Evolutionary conservation across 2,888 invertebrate genomes (phyloP).

Genomic region (Papilio elwesi): DNA sequence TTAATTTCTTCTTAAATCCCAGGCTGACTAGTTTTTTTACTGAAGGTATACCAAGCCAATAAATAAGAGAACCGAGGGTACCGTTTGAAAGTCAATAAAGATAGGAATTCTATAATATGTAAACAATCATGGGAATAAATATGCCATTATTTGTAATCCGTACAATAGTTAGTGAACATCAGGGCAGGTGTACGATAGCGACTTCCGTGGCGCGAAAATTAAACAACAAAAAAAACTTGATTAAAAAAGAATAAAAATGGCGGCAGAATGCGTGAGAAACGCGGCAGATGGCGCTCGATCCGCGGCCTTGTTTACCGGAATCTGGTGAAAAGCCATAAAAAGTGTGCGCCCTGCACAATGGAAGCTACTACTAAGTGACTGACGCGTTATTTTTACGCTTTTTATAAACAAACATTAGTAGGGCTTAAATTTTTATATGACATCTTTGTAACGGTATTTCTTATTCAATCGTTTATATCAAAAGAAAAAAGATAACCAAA

Average conservation of each 20-base stretch:
- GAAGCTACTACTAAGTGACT: slow-evolving; percentile 29
- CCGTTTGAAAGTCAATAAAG: neutral
- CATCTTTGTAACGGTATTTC: slow-evolving; percentile 22
- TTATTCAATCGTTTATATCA: neutral
- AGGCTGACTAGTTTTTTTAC: too few relatives aligned
- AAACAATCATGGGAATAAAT: slow-evolving; percentile 1
- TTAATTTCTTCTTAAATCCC: too few relatives aligned
- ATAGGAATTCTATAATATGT: neutral
- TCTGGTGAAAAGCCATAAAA: slow-evolving; percentile 39
- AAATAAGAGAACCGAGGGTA: too few relatives aligned
- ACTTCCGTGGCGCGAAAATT: slow-evolving; percentile 39
- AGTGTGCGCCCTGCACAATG: slow-evolving; percentile 32
- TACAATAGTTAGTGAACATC: slow-evolving; percentile 22
- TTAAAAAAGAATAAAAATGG: slow-evolving; percentile 39
- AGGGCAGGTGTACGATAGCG: slow-evolving; percentile 31
- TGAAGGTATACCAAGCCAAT: too few relatives aligned
- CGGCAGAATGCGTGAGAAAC: slow-evolving; percentile 46
- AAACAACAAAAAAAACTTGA: slow-evolving; percentile 33
- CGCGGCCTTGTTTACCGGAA: slow-evolving; percentile 38
- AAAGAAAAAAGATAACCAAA: neutral
- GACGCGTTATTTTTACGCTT: slow-evolving; percentile 19
- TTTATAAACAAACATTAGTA: slow-evolving; percentile 21
- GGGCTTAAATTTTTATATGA: neutral
- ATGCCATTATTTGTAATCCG: slow-evolving; percentile 3
- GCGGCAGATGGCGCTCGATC: slow-evolving; percentile 45